These are phyloP conservation scores for Prionace glauca DNA, from an alignment of 2,797 vertebrate species.

Conservation along the genomic window DNA sequence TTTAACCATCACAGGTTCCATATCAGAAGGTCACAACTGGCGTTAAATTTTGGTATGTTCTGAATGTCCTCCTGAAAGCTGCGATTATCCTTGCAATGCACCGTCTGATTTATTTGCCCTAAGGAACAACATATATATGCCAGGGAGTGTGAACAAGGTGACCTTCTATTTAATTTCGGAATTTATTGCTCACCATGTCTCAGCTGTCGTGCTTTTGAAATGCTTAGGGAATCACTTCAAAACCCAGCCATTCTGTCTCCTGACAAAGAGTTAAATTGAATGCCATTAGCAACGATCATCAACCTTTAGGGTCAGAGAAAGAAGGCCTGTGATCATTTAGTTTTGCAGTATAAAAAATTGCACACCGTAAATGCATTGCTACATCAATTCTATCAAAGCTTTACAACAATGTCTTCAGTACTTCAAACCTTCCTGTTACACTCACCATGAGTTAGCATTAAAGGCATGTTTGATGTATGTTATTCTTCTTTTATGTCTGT, in stretches of 20 bases:
- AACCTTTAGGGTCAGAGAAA: not conserved
- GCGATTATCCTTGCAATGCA: not conserved
- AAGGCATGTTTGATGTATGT: not conserved
- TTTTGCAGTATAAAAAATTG: not conserved
- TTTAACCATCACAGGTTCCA: not conserved
- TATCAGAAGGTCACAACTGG: not conserved
- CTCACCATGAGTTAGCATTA: not conserved
- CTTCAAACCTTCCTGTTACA: not conserved
- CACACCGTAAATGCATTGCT: not conserved
- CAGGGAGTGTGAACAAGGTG: not conserved
- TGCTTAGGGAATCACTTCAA: constrained; percentile 19
- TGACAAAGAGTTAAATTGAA: constrained; percentile 1
- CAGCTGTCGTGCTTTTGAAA: constrained; percentile 15
- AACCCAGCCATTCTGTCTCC: not conserved
- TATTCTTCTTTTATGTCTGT: not conserved
- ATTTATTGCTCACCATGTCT: constrained; percentile 14
- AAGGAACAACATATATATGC: not conserved
- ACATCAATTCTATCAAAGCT: not conserved
- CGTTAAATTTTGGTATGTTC: not conserved
- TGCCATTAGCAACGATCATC: not conserved
- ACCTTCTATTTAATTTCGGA: not conserved
- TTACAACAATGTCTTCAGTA: not conserved
- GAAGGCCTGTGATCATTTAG: constrained; percentile 21
- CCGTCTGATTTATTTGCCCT: not conserved
- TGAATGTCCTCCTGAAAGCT: not conserved